Conservation (phyloP, 2,113 vertebrate species). For the Thomomys bottae region DNA sequence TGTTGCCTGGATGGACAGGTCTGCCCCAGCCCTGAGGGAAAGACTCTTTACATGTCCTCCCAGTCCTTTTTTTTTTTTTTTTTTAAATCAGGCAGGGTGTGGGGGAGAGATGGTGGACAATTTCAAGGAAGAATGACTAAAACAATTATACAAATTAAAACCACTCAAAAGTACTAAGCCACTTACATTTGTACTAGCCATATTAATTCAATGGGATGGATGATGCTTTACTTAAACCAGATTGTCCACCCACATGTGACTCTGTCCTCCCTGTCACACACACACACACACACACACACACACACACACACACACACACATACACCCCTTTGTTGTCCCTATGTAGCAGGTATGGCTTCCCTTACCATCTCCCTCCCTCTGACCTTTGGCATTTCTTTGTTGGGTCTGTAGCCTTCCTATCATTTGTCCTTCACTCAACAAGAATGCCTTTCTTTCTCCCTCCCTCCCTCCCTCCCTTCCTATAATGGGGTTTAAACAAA, state of each 20-base stretch:
- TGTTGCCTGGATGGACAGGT: not conserved
- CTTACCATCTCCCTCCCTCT: not conserved
- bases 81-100: rapidly evolving
- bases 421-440: not conserved
- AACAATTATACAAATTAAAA: slow-evolving; percentile 48
- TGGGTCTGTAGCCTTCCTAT: not conserved
- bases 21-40: not conserved
- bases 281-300: too few relatives aligned
- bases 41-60: not conserved
- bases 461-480: not conserved
- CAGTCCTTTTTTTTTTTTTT: not conserved
- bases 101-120: not conserved
- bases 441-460: not conserved
- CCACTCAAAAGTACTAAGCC: not conserved
- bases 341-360: not conserved
- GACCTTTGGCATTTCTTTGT: not conserved
- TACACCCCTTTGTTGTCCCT: not conserved
- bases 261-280: not conserved
- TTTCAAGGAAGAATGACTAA: not conserved
- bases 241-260: not conserved
- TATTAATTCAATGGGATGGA: not conserved
- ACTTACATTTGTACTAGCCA: not conserved
- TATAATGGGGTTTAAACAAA: not conserved
- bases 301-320: too few relatives aligned
- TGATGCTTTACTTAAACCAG: not conserved